Evolutionary conservation across 1,140 invertebrate genomes (phyloP), one percentile per base, ranked within the genome.

Genomic region (Homalodisca vitripennis): DNA sequence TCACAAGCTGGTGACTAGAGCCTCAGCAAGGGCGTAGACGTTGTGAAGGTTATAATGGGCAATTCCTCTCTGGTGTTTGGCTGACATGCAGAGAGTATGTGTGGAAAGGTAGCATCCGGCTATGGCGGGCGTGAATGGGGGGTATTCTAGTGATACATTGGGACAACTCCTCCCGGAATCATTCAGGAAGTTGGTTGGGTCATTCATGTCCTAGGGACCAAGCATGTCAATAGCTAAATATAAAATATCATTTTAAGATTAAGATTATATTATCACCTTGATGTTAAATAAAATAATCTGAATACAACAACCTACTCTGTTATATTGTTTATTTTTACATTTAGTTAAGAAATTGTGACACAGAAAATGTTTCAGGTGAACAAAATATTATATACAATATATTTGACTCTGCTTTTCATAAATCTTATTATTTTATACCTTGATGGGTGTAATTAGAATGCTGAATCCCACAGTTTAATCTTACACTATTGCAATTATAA

Each of bases 191-290:
- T 75, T 95, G 0, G 90, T 91, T 1, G 91, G 89, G 77, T 95
- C 93, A 80, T 95, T 95, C 93, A 95, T 91, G 75, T 91, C 89
- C 87, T 89, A n/a, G n/a, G n/a, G n/a, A n/a, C n/a, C n/a, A n/a
- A n/a, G 72, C 0, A 77, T 69, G 46, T 63, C 67, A 66, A 66
- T 71, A 69, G 66, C 67, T 73, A 70, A 64, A 73, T 68, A 53
- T 60, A 65, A 34, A 27, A 55, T 48, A 55, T 53, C 57, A 66
- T 55, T 27, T 3, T 60, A 60, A 27, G 24, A 55, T 66, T 12
- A 30, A 67, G 3, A 53, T 12, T 32, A 67, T 27, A n/a, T 55
- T 41, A 41, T 41, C 17, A 41, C 34, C 6, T 41, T 10, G 17
- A 10, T 10, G 17, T 10, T 10, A 17, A 10, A 41, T 41, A 17